Evolutionary conservation across 2,113 vertebrate genomes (phyloP).

Genomic region (Alouatta palliata): DNA sequence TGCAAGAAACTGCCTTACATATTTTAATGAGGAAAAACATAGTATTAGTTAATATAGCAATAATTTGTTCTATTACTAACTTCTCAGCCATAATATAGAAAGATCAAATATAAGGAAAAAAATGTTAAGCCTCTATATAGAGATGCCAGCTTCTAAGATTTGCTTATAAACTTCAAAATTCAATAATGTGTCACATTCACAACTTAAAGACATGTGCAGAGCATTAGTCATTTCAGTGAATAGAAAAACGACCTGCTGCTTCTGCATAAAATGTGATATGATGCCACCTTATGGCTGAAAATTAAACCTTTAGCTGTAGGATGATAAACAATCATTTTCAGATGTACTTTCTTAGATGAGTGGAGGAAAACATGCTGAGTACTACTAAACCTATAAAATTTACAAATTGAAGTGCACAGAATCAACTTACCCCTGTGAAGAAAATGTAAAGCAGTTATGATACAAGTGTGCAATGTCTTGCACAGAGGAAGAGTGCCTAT

Average conservation of each 20-base stretch:
- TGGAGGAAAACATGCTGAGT: background rate
- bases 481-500: background rate
- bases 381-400: slow-evolving; percentile 30
- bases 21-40: slow-evolving; percentile 70
- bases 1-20: slow-evolving; percentile 62
- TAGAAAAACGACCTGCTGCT: slow-evolving; percentile 4
- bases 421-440: background rate
- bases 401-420: slow-evolving; percentile 35
- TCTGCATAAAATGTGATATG: slow-evolving; percentile 76
- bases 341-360: background rate
- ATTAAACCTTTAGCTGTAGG: slow-evolving; percentile 10
- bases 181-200: background rate
- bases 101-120: slow-evolving; percentile 45
- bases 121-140: background rate
- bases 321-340: background rate
- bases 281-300: slow-evolving; percentile 84
- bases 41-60: slow-evolving; percentile 63
- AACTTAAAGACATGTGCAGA: slow-evolving; percentile 37
- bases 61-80: slow-evolving; percentile 62
- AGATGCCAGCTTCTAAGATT: slow-evolving; percentile 40
- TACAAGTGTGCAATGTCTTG: background rate
- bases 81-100: slow-evolving; percentile 54
- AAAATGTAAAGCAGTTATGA: background rate
- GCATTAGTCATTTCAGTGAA: background rate
- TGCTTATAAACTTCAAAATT: slow-evolving; percentile 64